phyloP scores from a whole-genome alignment of 2,113 vertebrate species.

The Baryphthengus martii region DNA sequence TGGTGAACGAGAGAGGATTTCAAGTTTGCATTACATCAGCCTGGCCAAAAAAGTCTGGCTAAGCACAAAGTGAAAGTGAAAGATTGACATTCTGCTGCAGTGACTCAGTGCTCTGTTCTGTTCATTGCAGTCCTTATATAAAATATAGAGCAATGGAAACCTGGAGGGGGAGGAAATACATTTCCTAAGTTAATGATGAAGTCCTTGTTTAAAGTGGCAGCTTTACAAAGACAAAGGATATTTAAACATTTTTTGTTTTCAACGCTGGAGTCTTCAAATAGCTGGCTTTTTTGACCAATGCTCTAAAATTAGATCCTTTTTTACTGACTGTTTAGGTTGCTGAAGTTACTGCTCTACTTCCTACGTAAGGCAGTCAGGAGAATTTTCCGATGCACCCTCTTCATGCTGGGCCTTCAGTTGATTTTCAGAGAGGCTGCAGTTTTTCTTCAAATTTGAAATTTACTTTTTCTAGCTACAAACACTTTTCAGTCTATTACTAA shows the following conservation, averaged over 20 bases:
- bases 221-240: not conserved
- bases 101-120: not conserved
- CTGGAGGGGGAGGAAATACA: not conserved
- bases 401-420: not conserved
- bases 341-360: not conserved
- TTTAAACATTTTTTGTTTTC: not conserved
- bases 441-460: not conserved
- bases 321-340: not conserved
- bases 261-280: not conserved
- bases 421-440: not conserved
- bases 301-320: not conserved
- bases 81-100: not conserved
- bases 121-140: not conserved
- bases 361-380: fast-evolving
- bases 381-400: not conserved
- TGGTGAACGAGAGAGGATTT: not conserved
- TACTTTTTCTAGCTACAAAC: not conserved
- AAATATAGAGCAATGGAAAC: not conserved
- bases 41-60: not conserved
- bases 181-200: not conserved
- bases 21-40: not conserved
- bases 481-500: not conserved
- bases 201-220: not conserved
- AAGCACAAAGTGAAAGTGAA: not conserved
- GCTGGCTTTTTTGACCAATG: not conserved